phyloP scores from a whole-genome alignment of 1,140 invertebrate genomes.

The Sitobion miscanthi region DNA sequence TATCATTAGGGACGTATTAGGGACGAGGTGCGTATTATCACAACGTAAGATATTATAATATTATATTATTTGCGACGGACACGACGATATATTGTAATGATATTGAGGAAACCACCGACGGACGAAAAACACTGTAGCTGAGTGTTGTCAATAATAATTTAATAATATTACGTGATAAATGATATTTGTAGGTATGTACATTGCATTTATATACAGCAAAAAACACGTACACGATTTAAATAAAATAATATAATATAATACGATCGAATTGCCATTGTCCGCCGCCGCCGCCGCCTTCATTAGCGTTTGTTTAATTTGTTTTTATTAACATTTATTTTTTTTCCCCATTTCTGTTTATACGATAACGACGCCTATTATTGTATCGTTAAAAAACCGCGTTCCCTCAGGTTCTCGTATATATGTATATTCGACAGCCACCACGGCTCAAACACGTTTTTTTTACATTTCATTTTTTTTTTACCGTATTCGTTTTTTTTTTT shows the following conservation, averaged over 20 bases:
- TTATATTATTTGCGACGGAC: neutral
- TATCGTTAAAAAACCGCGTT: slow-evolving; percentile 45
- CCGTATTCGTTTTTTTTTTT: slow-evolving; percentile 19
- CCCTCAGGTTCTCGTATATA: neutral
- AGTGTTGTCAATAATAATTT: neutral
- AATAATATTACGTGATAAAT: no score
- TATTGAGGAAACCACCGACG: neutral
- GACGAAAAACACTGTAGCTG: neutral
- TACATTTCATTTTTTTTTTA: slow-evolving; percentile 3
- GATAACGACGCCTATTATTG: slow-evolving; percentile 48
- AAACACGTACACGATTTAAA: neutral
- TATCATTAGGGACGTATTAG: neutral
- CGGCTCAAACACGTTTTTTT: neutral
- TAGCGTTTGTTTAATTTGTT: slow-evolving; percentile 41
- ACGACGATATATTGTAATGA: neutral
- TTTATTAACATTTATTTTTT: neutral
- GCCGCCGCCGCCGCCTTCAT: neutral
- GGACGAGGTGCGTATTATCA: neutral
- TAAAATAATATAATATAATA: neutral
- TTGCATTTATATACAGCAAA: neutral
- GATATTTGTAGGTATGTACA: neutral
- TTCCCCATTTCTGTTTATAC: neutral
- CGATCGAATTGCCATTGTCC: neutral
- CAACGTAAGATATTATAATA: no score
- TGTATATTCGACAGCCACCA: neutral